phyloP scores from a whole-genome alignment of 2,797 vertebrate species.

The Ctenopoma multispine region DNA sequence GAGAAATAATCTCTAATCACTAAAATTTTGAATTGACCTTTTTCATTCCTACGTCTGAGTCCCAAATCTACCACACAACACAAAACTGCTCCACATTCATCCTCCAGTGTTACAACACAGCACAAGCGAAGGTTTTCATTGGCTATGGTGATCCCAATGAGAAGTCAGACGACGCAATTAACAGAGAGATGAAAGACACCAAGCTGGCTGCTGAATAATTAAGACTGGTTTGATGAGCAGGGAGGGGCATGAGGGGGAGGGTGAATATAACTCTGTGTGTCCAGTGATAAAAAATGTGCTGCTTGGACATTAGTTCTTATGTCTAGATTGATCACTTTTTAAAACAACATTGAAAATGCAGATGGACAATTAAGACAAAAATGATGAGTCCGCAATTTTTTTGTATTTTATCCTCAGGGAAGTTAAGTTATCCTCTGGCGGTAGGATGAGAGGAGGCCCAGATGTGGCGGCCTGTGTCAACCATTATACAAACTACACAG shows the following conservation, averaged over 20 bases:
- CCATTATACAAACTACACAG: constrained; percentile 53
- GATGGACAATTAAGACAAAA: constrained; percentile 15
- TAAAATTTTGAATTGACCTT: constrained; percentile 29
- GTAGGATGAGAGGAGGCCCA: constrained; percentile 16
- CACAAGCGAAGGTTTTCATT: constrained; percentile 60
- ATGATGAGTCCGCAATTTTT: constrained; percentile 19
- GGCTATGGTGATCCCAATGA: constrained; percentile 75
- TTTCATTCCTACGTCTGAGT: constrained; percentile 7
- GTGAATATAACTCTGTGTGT: constrained; percentile 50
- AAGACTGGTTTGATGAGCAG: constrained; percentile 78
- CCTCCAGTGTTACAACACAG: constrained; percentile 55
- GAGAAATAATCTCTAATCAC: constrained; percentile 25
- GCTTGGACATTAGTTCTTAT: constrained; percentile 28
- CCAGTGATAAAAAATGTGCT: constrained; percentile 40
- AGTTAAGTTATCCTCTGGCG: constrained; percentile 23
- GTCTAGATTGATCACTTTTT: constrained; percentile 20
- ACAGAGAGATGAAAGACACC: constrained; percentile 83
- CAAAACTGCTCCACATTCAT: constrained; percentile 42
- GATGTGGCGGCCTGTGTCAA: constrained; percentile 25
- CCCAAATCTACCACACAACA: constrained; percentile 5
- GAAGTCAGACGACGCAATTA: constrained; percentile 81
- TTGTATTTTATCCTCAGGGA: constrained; percentile 13
- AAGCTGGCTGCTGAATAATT: constrained; percentile 82
- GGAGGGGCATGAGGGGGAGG: constrained; percentile 58
- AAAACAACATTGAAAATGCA: constrained; percentile 1